Evolutionary conservation across 64 coral and sea anemone species (phyloP), one percentile per base, ranked within the genome.

Genomic region (Pachyseris speciosa): DNA sequence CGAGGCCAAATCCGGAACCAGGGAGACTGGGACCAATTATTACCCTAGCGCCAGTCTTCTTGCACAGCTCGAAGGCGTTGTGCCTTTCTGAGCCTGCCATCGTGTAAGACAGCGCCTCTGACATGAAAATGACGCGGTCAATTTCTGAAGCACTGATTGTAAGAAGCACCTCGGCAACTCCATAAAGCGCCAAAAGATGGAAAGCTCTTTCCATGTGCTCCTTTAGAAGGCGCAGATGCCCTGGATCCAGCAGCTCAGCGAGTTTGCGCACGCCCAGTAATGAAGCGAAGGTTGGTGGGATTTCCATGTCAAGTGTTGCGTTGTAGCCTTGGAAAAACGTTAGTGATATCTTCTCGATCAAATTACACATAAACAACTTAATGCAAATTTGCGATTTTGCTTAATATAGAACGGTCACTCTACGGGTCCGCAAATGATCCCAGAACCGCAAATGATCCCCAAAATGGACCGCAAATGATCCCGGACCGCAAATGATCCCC

Each of bases 191-290:
- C 16, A 98, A 63, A 22, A 92, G 76, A 68, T 94, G 92, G 79
- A 87, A 94, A 11, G 96, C 96, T 3, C 92, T 67, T 71, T 98
- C 92, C 92, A 98, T 94, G 63, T 98, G 96, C 3, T 98, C 96
- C 26, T 86, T 79, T 10, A 98, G 92, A 27, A 91, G 63, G 38
- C 70, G 68, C 26, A 94, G 4, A 22, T 90, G 83, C 17, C 87
- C 88, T 49, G 83, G 11, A 28, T 91, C 87, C 19, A 98, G 37
- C 10, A 98, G 85, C 64, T 94, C 83, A 34, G 77, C 40, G 3
- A 98, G 40, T 32, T 63, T 77, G 47, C 42, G 64, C 40, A 63
- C 84, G 30, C 92, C 92, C n/a, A 94, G 86, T 57, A 98, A 74
- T 10, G 74, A 37, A 15, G 88, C 89, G 42, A 98, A 93, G 36